Conservation (phyloP, 2,888 invertebrate genomes). For the Tyria jacobaeae region DNA sequence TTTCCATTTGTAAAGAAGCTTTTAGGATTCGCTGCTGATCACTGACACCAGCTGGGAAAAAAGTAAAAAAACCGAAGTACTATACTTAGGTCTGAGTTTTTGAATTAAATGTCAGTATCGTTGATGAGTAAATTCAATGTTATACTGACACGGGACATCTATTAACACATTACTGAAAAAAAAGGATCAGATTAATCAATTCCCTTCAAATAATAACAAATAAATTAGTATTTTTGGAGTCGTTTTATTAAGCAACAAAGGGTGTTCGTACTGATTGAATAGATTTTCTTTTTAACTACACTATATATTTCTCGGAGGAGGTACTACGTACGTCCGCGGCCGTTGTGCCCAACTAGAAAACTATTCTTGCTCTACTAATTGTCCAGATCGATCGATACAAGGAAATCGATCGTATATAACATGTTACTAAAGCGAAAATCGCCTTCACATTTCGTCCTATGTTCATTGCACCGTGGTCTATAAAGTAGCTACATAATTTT, state of each 20-base stretch:
- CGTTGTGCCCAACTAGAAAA: constrained; percentile 63
- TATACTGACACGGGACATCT: background rate
- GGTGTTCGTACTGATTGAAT: background rate
- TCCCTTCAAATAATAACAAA: too few species aligned
- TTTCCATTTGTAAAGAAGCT: constrained; percentile 69
- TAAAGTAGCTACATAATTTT: constrained; percentile 30
- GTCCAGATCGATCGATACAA: constrained; percentile 68
- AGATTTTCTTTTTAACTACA: constrained; percentile 49
- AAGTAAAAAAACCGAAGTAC: constrained; percentile 20
- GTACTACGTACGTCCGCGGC: constrained; percentile 45
- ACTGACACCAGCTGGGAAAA: constrained; percentile 57
- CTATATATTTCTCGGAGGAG: constrained; percentile 64
- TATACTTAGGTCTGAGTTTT: background rate
- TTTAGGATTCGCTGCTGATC: constrained; percentile 68
- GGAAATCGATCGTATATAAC: constrained; percentile 66
- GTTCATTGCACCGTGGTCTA: constrained; percentile 5
- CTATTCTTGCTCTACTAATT: constrained; percentile 66
- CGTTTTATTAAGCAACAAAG: too few species aligned
- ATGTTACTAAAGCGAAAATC: constrained; percentile 38
- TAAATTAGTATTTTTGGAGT: too few species aligned
- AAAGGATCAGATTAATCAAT: too few species aligned
- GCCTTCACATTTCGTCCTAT: constrained; percentile 12
- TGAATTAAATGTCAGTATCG: constrained; percentile 8
- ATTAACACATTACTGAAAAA: too few species aligned
- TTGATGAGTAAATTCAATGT: background rate